Evolutionary conservation across 2,113 vertebrate species (phyloP).

Genomic region (Microtus pennsylvanicus): DNA sequence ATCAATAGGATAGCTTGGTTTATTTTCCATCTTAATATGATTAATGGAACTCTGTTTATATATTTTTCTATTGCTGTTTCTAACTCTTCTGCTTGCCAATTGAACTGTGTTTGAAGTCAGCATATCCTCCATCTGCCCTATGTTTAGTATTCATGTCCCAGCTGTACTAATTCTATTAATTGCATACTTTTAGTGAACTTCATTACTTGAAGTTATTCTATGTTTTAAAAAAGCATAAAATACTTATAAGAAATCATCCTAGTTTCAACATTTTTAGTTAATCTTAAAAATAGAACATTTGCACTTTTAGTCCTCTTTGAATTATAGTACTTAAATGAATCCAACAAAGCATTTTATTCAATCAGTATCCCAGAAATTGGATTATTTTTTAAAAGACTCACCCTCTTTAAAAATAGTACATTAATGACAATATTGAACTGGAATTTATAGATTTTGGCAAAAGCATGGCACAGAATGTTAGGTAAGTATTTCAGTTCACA

Average conservation of each 20-base stretch:
- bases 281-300: constrained; percentile 67
- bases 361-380: constrained; percentile 10
- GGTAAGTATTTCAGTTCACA: neutral
- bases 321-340: neutral
- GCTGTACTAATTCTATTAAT: constrained; percentile 71
- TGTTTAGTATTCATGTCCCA: constrained; percentile 54
- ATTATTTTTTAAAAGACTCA: constrained; percentile 22
- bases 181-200: constrained; percentile 69
- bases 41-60: constrained; percentile 60
- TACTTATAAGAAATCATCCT: constrained; percentile 36
- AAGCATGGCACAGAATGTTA: neutral
- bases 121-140: constrained; percentile 70
- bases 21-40: constrained; percentile 62
- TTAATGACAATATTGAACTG: constrained; percentile 17
- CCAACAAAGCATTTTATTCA: neutral
- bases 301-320: constrained; percentile 57
- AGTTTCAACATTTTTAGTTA: constrained; percentile 53
- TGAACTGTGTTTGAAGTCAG: constrained; percentile 72
- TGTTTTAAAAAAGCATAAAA: constrained; percentile 57
- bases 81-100: constrained; percentile 76
- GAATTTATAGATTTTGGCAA: neutral
- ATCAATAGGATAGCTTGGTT: constrained; percentile 68
- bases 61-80: constrained; percentile 72
- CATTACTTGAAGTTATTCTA: constrained; percentile 51
- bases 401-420: neutral